Evolutionary conservation across 2,888 invertebrate genomes (phyloP), one percentile per base, ranked within the genome.

Genomic region (Leucozona laternaria): DNA sequence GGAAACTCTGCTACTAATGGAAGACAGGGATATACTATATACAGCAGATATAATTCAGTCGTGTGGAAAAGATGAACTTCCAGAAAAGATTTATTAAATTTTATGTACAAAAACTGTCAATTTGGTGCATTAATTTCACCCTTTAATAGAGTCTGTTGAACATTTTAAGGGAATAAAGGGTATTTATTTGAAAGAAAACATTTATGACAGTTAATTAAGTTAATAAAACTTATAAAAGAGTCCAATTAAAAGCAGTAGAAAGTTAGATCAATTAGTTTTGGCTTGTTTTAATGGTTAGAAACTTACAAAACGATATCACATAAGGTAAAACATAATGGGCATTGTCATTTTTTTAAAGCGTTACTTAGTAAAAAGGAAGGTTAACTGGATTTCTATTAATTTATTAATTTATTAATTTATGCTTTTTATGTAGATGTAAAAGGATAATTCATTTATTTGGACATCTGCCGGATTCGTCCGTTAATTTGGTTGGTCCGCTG

Each of bases 71-170:
- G 15, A 68, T 53, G 37, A 68, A 40, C 20, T 68, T 37, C 17
- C 11, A 68, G 22, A 53, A 37, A 48, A 48, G 20, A 48, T 62
- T 43, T 62, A 43, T 43, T 20, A 25, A 22, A 40, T 22, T 37
- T 66, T 66, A 13, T 25, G 17, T 20, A n/a, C 7, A 37, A 53
- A 53, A 53, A 28, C 15, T 68, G 37, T 68, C 68, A 68, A 40
- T 68, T 50, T 53, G 4, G 2, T 68, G 25, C 10, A 53, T 31
- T 17, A 43, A 28, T 20, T 48, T 66, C 48, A 45, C 64, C 64
- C 64, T 64, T 64, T 45, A 45, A 45, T 13, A 28, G 45, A 28
- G 28, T 17, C 28, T 28, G 28, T 28, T 62, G 40, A 62, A 62
- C 22, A n/a, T 43, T 25, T 60, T 17, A 13, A 7, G 10, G 40